Evolutionary conservation across 2,113 vertebrate species (phyloP), one percentile per base, ranked within the genome.

Genomic region (Meriones unguiculatus): DNA sequence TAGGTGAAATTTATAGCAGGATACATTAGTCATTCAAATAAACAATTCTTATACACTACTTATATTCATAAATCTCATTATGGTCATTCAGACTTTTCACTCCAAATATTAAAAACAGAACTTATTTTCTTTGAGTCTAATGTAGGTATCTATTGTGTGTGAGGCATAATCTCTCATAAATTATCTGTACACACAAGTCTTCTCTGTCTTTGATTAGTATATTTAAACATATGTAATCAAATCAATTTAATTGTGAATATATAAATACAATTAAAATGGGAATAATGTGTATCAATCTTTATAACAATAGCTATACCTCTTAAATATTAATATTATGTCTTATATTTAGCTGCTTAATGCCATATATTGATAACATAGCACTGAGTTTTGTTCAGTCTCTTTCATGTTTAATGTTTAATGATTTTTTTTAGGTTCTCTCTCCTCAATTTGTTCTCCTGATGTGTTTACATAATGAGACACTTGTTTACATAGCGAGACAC

Each of bases 31-130:
- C 84, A 22, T 50, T 32, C 64, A 86, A 67, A 67, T 86, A 86
- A 86, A 67, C 9, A 67, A 18, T 67, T 67, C 64, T 67, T 67
- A 67, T 67, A 32, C 84, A 86, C 9, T 67, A 50, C 17, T 67
- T 67, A 67, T 35, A 22, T 12, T 91, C 77, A 59, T 90, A 84
- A 90, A 89, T 70, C n/a, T 75, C 22, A 88, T 57, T 54, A 13
- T 93, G 41, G 32, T 77, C 73, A 96, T 67, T 65, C 8, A 22
- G n/a, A 73, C 0, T 80, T 92, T 87, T 92, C 8, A 54, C 54
- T 93, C 24, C 62, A 87, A 95, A 96, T 87, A 28, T 93, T 87
- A 90, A 90, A 93, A 87, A 3, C 2, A 65, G 89, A 38, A 25
- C 8, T 95, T 78, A 20, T 85, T 91, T 89, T 77, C 18, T 52